These are phyloP conservation scores for Artemia sp. DNA, from an alignment of 2,888 invertebrate genomes.

Conservation along the genomic window DNA sequence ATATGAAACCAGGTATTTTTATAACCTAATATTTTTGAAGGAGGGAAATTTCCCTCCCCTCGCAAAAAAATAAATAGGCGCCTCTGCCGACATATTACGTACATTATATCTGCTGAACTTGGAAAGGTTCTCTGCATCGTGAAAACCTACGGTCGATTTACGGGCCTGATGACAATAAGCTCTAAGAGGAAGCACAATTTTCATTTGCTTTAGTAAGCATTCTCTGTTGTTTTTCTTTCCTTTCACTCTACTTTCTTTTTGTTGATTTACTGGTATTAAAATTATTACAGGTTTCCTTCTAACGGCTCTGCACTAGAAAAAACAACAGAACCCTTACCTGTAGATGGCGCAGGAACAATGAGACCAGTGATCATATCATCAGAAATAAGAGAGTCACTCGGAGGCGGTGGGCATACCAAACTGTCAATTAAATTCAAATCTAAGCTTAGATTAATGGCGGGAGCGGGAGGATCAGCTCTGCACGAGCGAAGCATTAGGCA, in stretches of 20 bases:
- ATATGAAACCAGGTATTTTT: too few relatives aligned
- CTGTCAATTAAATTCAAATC: conserved; percentile 92
- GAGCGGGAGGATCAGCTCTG: conserved; percentile 57
- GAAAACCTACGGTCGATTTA: too few relatives aligned
- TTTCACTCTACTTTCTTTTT: background rate
- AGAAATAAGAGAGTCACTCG: conserved; percentile 75
- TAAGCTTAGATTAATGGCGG: conserved; percentile 24
- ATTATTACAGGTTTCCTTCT: background rate
- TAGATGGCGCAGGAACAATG: conserved; percentile 89
- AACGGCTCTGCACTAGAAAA: background rate
- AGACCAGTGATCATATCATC: conserved; percentile 91
- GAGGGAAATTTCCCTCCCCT: too few relatives aligned
- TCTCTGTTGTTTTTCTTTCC: background rate
- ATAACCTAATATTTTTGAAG: too few relatives aligned
- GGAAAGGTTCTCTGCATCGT: too few relatives aligned
- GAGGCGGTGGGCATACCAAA: conserved; percentile 88
- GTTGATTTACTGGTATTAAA: conserved; percentile 12
- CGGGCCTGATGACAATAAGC: too few relatives aligned
- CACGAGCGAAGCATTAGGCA: conserved; percentile 94
- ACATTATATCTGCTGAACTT: too few relatives aligned
- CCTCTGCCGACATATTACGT: too few relatives aligned
- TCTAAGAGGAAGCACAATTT: too few relatives aligned
- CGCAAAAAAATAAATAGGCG: too few relatives aligned
- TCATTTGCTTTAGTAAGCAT: background rate
- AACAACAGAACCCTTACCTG: conserved; percentile 48